Evolutionary conservation across 1,140 invertebrate species (phyloP), one percentile per base, ranked within the genome.

Genomic region (Dendroctonus valens): DNA sequence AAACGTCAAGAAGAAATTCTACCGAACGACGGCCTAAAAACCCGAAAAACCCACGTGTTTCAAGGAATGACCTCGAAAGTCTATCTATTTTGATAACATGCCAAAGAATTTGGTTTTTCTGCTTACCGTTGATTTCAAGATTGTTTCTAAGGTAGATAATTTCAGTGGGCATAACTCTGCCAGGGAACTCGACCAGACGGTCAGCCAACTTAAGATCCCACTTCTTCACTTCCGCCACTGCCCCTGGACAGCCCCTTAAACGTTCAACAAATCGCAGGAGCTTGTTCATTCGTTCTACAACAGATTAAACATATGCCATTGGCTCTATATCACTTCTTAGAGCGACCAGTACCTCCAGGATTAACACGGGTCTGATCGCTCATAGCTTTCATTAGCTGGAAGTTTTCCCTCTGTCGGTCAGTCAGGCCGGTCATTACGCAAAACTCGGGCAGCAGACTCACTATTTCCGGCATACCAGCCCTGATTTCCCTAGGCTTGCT

Each of bases 371-470:
- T 92, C 70, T 89, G 81, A 0, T 78, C 73, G 0, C 83, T 79
- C 50, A 91, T 75, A 0, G 83, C 78, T n/a, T 77, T 75, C 89
- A 91, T 92, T 0, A 91, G 76, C 11, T 83, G 69, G 66, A 79
- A 78, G 69, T 82, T 80, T n/a, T 70, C 71, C 8, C 80, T 71
- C 69, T 76, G 76, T 26, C 53, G 42, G 41, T 78, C 75, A 11
- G 74, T 78, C 37, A 79, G 75, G 7, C 89, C 89, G 8, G 89
- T 92, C 61, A 87, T 80, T 7, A 85, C 79, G 69, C 90, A 92
- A 2, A 93, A 73, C 79, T 92, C 89, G 0, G 91, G 91, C 42
- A 92, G 82, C 0, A 93, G 78, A 66, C 84, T 84, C 6, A 91
- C 81, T 0, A 85, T 61, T 58, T 90, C 85, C 0, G 80, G 74